A percentile compares a stretch with the other conserved stretches of the same genome.
These are phyloP conservation scores for Speoplatyrhinus poulsoni DNA, from an alignment of 2,113 vertebrate genomes.

Conservation along the genomic window DNA sequence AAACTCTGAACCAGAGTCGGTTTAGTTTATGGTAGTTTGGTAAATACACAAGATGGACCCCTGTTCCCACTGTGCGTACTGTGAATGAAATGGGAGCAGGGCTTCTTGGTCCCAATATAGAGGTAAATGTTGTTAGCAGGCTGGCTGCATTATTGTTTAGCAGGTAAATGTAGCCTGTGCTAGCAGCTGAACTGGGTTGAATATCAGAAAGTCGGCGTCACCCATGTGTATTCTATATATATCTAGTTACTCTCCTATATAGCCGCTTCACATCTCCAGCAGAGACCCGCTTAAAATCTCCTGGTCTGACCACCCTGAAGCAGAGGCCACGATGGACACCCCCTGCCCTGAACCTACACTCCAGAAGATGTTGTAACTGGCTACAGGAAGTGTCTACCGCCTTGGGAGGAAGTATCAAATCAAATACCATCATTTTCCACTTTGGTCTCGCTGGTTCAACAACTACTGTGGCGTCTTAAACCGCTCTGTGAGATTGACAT, in stretches of 20 bases:
- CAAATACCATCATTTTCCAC: constrained; percentile 62
- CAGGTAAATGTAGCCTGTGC: constrained; percentile 43
- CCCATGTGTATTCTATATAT: constrained; percentile 32
- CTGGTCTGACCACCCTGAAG: constrained; percentile 71
- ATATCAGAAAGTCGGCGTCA: constrained; percentile 48
- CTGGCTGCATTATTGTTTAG: constrained; percentile 13
- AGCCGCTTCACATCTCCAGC: constrained; percentile 54
- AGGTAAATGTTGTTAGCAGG: constrained; percentile 1
- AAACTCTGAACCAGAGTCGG: constrained; percentile 21
- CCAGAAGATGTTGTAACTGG: constrained; percentile 71
- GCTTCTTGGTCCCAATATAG: constrained; percentile 4
- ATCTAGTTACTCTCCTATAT: constrained; percentile 61
- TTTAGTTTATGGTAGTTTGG: constrained; percentile 37
- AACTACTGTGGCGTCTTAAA: constrained; percentile 43
- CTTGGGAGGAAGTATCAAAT: constrained; percentile 79
- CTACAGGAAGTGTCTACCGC: constrained; percentile 68
- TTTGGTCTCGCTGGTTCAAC: constrained; percentile 47
- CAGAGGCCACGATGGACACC: constrained; percentile 41
- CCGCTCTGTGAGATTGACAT: constrained; percentile 34
- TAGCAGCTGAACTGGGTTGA: constrained; percentile 35
- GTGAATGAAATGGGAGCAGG: constrained; percentile 8
- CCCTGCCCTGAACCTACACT: constrained; percentile 36
- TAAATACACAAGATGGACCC: constrained; percentile 48
- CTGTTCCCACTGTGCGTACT: constrained; percentile 34
- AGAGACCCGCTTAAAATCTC: constrained; percentile 56